phyloP scores from a whole-genome alignment of 2,888 invertebrate species.

The Scelioninae gen. 2 region DNA sequence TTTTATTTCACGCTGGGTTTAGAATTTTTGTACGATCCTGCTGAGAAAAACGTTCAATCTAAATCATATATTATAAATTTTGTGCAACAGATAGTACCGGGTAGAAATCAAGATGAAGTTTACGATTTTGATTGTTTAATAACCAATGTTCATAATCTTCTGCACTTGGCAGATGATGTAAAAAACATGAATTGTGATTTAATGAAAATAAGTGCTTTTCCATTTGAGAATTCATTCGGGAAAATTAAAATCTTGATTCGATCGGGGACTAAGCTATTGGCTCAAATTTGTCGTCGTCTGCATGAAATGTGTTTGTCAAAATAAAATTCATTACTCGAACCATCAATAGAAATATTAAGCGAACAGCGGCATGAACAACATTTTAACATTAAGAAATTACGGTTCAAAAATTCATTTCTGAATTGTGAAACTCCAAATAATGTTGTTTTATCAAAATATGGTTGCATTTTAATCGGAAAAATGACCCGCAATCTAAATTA shows the following conservation, averaged over 20 bases:
- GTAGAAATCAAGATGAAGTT: neutral
- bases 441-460: constrained; percentile 9
- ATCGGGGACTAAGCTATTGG: constrained; percentile 49
- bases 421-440: constrained; percentile 11
- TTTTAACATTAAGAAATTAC: constrained; percentile 12
- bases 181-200: constrained; percentile 39
- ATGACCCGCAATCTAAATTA: neutral
- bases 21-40: no score
- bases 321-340: neutral
- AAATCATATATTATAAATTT: no score
- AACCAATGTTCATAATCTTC: constrained; percentile 66
- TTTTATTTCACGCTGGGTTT: no score
- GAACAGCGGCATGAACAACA: neutral
- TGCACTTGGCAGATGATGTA: constrained; percentile 58
- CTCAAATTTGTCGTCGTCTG: constrained; percentile 56
- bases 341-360: neutral
- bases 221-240: constrained; percentile 56
- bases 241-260: constrained; percentile 50
- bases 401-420: constrained; percentile 7
- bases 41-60: no score
- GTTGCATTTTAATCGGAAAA: neutral
- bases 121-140: constrained; percentile 61
- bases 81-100: no score
- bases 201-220: constrained; percentile 44
- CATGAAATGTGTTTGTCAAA: constrained; percentile 14